Conservation (phyloP, 2,888 invertebrate genomes). For the Tubiluchus corallicola region DNA sequence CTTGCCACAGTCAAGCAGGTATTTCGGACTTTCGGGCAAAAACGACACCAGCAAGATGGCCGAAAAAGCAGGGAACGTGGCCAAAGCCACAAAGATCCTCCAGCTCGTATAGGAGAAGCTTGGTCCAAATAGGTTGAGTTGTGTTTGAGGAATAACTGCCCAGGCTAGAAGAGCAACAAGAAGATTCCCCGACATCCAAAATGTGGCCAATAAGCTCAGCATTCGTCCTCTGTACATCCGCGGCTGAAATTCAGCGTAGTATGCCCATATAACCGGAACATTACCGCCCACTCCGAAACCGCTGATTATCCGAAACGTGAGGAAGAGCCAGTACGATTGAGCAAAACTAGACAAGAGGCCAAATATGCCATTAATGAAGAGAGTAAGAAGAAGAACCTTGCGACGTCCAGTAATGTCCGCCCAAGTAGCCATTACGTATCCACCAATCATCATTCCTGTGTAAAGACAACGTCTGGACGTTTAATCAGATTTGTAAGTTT, state of each 20-base stretch:
- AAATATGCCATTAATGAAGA: slow-evolving; percentile 70
- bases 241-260: slow-evolving; percentile 84
- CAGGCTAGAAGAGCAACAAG: slow-evolving; percentile 72
- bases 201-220: slow-evolving; percentile 82
- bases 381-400: slow-evolving; percentile 68
- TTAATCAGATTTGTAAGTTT: no score
- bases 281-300: slow-evolving; percentile 74
- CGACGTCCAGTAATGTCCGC: slow-evolving; percentile 72
- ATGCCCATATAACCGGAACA: slow-evolving; percentile 84
- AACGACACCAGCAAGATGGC: slow-evolving; percentile 59
- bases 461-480: no score
- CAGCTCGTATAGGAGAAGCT: slow-evolving; percentile 70
- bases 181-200: slow-evolving; percentile 82
- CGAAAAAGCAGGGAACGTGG: slow-evolving; percentile 68
- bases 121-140: slow-evolving; percentile 25
- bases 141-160: slow-evolving; percentile 41
- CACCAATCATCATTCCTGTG: slow-evolving; percentile 88
- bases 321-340: slow-evolving; percentile 67
- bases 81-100: slow-evolving; percentile 72
- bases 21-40: slow-evolving; percentile 73
- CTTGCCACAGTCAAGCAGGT: slow-evolving; percentile 44
- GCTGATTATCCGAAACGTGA: slow-evolving; percentile 73
- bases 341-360: slow-evolving; percentile 77
- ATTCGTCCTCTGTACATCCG: slow-evolving; percentile 72
- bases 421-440: slow-evolving; percentile 77